Conservation (phyloP, 2,113 vertebrate genomes). For the Nothoprocta perdicaria region DNA sequence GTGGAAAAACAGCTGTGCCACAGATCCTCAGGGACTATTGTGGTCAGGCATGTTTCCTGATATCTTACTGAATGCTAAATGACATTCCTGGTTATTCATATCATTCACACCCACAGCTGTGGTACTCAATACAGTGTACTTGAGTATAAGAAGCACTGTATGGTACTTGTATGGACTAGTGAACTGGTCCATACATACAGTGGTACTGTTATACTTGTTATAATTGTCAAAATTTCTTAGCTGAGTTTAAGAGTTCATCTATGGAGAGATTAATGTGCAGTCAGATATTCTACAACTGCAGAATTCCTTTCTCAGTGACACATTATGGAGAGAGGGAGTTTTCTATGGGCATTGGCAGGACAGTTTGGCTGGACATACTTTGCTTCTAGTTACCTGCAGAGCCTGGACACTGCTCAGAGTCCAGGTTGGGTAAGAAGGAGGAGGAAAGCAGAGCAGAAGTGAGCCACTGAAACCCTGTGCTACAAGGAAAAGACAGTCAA, state of each 20-base stretch:
- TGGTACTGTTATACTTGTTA: not conserved
- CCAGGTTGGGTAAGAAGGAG: not conserved
- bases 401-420: not conserved
- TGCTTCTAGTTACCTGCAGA: not conserved
- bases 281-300: not conserved
- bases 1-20: not conserved
- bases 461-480: not conserved
- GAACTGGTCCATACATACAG: not conserved
- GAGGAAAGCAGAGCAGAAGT: not conserved
- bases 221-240: not conserved
- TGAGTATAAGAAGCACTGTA: not conserved
- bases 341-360: rapidly evolving
- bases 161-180: not conserved
- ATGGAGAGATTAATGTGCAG: not conserved
- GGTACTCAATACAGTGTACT: not conserved
- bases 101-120: not conserved
- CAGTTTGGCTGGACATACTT: not conserved
- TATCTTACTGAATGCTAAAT: rapidly evolving
- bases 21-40: not conserved
- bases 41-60: not conserved
- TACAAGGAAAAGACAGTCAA: not conserved
- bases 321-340: not conserved
- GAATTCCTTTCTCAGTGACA: not conserved
- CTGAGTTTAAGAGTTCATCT: not conserved
- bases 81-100: not conserved